Base-by-base conservation (phyloP, 2,888 invertebrate species). In the Callosobruchus maculatus region DNA sequence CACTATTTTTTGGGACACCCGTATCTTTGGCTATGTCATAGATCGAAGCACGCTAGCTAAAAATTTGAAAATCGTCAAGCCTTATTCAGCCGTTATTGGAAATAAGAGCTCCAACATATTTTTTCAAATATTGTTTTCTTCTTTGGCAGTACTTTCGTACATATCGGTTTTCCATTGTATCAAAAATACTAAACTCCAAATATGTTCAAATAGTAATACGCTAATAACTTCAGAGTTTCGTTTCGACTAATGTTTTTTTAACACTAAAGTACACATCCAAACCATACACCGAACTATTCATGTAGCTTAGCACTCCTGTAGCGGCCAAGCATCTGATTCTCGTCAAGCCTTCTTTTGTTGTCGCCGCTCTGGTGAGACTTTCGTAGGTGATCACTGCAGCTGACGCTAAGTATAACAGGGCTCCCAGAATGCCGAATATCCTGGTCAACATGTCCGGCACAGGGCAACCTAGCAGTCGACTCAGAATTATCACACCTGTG, bases 361-460 rank as follows among this genome's bases (percentile, higher is more conserved):
- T 69, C 13, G 22, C 22, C 13, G 21, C 21, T 9, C 71, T 73
- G 20, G 71, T 68, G 5, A 73, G 31, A 20, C 67, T 67, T 22
- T 74, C 74, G 71, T 77, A 78, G 4, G 76, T 74, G 4, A 81
- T 80, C 5, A 83, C 77, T 20, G 80, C 79, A 0, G 81, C 81
- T 0, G 82, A 78, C 5, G 81, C 77, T 70, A 83, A 82, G 76
- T 82, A 84, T n/a, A 85, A 77, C 18, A 82, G 79, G 68, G 79
- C 79, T 4, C 81, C 84, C 5, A 85, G 78, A 4, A 82, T 72
- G 73, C 82, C 82, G 75, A 85, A 85, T 22, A 84, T 83, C 70
- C 84, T 78, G 68, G 83, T 80, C 67, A 84, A 74, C 20, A 84
- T 77, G 67, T 83, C 82, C 0, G 83, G 83, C 82, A 84, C 84